These are phyloP conservation scores for Oryzias javanicus DNA, from an alignment of 2,113 vertebrate species.

Conservation along the genomic window DNA sequence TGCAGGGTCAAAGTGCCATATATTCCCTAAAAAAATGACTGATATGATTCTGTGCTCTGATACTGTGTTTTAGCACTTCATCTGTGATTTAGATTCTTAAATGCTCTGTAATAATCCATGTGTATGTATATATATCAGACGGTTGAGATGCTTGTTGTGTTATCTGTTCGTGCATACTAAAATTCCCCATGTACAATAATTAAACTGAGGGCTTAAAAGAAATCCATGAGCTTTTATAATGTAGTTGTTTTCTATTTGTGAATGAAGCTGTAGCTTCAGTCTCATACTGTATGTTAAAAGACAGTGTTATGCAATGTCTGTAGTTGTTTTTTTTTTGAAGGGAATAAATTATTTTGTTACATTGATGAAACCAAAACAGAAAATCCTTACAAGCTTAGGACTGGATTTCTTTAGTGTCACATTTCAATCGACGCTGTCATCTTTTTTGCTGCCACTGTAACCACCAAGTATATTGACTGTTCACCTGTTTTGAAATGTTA, in stretches of 20 bases:
- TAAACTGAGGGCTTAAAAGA: background rate
- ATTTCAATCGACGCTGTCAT: slow-evolving; percentile 32
- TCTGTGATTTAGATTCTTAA: slow-evolving; percentile 9
- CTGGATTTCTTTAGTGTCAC: slow-evolving; percentile 25
- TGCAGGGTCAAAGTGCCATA: slow-evolving; percentile 5
- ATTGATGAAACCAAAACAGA: slow-evolving; percentile 32
- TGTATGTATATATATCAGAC: no score
- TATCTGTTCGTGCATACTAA: slow-evolving; percentile 11
- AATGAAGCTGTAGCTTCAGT: no score
- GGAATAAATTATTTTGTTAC: slow-evolving; percentile 32
- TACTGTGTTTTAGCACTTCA: slow-evolving; percentile 5
- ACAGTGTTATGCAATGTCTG: slow-evolving; percentile 21
- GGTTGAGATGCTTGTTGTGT: background rate
- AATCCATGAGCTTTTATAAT: background rate
- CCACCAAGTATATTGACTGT: slow-evolving; percentile 10
- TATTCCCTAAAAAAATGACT: slow-evolving; percentile 13
- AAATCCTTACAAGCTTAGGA: background rate
- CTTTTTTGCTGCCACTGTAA: slow-evolving; percentile 32
- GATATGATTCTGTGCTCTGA: slow-evolving; percentile 17
- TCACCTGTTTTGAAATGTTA: slow-evolving; percentile 34
- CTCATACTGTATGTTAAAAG: no score
- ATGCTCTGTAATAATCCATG: no score
- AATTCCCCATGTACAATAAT: slow-evolving; percentile 4
- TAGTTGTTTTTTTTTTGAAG: slow-evolving; percentile 6
- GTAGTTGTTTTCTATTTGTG: background rate